These are phyloP conservation scores for Lysandra coridon DNA, from an alignment of 2,888 invertebrate species.

Conservation along the genomic window DNA sequence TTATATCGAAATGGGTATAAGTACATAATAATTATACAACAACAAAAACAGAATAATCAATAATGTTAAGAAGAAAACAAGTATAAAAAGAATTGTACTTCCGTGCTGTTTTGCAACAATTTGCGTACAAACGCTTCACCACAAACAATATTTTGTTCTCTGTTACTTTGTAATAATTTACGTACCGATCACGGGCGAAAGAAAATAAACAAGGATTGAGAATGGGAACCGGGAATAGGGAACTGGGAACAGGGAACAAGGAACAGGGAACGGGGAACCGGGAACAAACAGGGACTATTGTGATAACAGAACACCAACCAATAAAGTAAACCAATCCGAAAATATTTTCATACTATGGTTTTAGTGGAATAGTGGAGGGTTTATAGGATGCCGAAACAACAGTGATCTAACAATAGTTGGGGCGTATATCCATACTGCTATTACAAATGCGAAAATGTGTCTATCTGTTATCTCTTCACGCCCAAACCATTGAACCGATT, in stretches of 20 bases:
- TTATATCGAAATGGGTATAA: too few species aligned
- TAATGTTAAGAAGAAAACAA: not conserved
- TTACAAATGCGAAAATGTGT: too few species aligned
- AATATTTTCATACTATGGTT: not conserved
- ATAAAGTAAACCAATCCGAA: not conserved
- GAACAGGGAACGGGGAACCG: not conserved
- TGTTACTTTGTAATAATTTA: constrained; percentile 13
- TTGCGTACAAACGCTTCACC: not conserved
- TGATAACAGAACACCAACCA: not conserved
- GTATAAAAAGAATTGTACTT: not conserved
- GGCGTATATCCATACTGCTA: too few species aligned
- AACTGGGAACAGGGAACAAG: not conserved
- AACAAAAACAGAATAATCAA: not conserved
- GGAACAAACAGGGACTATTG: not conserved
- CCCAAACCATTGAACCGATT: too few species aligned
- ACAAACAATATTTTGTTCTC: not conserved
- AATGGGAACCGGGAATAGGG: not conserved
- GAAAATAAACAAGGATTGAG: constrained; percentile 14
- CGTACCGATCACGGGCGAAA: not conserved
- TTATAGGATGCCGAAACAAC: too few species aligned
- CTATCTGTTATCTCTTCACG: too few species aligned
- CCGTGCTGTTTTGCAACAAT: not conserved
- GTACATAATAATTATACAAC: not conserved
- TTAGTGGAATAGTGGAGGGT: not conserved
- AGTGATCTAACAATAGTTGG: too few species aligned